Evolutionary conservation across 2,888 invertebrate species (phyloP), one percentile per base, ranked within the genome.

Genomic region (Odontocerum albicorne): DNA sequence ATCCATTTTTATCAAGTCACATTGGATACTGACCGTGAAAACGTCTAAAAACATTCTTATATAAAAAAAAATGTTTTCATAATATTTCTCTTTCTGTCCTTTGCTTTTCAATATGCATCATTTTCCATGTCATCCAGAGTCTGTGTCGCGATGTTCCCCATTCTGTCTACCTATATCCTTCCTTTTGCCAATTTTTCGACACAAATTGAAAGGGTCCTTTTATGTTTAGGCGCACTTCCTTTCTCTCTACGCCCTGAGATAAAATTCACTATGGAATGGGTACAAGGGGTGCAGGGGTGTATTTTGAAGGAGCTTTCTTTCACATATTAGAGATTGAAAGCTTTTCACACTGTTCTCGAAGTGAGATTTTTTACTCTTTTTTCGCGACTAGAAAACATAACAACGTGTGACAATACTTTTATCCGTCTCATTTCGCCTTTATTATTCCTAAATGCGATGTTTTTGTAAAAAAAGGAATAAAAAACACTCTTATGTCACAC

Each of bases 131-230:
- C 27, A 27, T 27, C 10, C 27, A 27, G 6, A 4, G 27, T 27
- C 27, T 4, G 15, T 38, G 15, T 15, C 10, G 35, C 7, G 39
- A 39, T 19, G 10, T 15, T 8, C 17, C 16, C 38, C 31, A 6
- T 39, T 43, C 42, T 20, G n/a, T n/a, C n/a, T n/a, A n/a, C n/a
- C n/a, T n/a, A 31, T 47, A 31, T 13, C 42, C 42, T 31, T 45
- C 20, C 49, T 52, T 35, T 57, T 46, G 45, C 44, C 60, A 55
- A 60, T 60, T 58, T 57, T 60, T 60, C 53, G 52, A 36, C 55
- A 33, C 55, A 60, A 60, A 60, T 60, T 60, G 60, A 60, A 60
- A 60, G 57, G 60, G 60, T 55, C 55, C 60, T 60, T 60, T 60
- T 55, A 55, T 58, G 57, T 60, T 52, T 52, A 55, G 53, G 47